Percentiles rank a stretch among this genome's conserved stretches.
Conservation (phyloP, 2,797 vertebrate genomes). For the Nyctalus aviator region DNA sequence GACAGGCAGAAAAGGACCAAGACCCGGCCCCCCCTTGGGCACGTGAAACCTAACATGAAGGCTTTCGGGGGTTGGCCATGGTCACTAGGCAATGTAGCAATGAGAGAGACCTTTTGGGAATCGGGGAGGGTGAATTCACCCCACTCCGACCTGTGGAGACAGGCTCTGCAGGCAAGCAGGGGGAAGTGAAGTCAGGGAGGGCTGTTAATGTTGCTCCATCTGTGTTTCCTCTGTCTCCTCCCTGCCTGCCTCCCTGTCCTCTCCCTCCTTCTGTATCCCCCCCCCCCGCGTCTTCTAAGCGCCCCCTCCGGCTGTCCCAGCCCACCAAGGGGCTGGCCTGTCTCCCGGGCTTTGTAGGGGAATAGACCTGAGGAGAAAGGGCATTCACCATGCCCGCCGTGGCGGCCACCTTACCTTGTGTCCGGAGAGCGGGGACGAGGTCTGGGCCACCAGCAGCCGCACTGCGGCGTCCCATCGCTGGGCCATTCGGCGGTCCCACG, state of each 20-base stretch:
- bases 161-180: accelerated
- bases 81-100: accelerated
- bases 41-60: accelerated
- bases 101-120: background rate
- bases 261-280: background rate
- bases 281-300: background rate
- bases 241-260: accelerated
- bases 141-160: too few relatives aligned
- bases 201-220: background rate
- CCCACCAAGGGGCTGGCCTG: accelerated
- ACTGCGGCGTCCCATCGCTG: slow-evolving; percentile 91
- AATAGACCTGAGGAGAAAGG: background rate
- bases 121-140: background rate
- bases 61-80: accelerated
- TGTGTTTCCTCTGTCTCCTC: background rate
- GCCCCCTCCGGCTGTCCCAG: background rate
- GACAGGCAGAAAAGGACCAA: accelerated
- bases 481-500: slow-evolving; percentile 86
- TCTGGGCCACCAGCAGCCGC: slow-evolving; percentile 90
- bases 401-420: slow-evolving; percentile 82
- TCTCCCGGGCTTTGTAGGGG: background rate
- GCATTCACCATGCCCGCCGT: accelerated
- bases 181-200: background rate
- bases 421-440: slow-evolving; percentile 78
- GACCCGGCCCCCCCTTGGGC: background rate